Conservation (phyloP, 2,113 vertebrate species). For the Pangasianodon gigas region DNA sequence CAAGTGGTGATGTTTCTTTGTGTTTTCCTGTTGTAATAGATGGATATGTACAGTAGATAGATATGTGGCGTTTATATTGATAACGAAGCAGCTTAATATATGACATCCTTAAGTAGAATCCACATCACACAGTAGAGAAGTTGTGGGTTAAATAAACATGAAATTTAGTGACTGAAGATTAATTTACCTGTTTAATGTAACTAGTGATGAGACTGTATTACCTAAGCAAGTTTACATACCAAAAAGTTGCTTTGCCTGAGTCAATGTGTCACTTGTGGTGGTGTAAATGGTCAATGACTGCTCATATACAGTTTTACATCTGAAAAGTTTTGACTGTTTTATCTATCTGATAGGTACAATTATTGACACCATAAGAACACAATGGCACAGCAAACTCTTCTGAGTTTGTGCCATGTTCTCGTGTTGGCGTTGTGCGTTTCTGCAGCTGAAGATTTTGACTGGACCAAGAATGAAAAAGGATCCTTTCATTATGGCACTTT, state of each 20-base stretch:
- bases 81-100: not conserved
- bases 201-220: not conserved
- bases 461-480: slow-evolving; percentile 76
- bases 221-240: slow-evolving; percentile 13
- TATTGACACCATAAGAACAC: slow-evolving; percentile 54
- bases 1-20: not conserved
- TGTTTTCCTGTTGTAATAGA: not conserved
- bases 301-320: not conserved
- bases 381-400: slow-evolving; percentile 45
- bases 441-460: slow-evolving; percentile 69
- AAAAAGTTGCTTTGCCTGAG: not conserved
- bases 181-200: not conserved
- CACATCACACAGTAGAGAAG: not conserved
- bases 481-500: slow-evolving; percentile 87
- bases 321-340: not conserved
- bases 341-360: slow-evolving; percentile 54
- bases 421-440: slow-evolving; percentile 58
- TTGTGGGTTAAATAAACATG: not conserved
- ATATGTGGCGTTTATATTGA: not conserved
- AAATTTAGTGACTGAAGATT: not conserved
- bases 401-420: slow-evolving; percentile 63
- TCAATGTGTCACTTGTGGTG: slow-evolving; percentile 2
- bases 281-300: slow-evolving; percentile 31
- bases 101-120: not conserved
- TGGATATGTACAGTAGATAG: not conserved